Conservation (phyloP, 2,113 vertebrate species). For the Cygnus buccinator region DNA sequence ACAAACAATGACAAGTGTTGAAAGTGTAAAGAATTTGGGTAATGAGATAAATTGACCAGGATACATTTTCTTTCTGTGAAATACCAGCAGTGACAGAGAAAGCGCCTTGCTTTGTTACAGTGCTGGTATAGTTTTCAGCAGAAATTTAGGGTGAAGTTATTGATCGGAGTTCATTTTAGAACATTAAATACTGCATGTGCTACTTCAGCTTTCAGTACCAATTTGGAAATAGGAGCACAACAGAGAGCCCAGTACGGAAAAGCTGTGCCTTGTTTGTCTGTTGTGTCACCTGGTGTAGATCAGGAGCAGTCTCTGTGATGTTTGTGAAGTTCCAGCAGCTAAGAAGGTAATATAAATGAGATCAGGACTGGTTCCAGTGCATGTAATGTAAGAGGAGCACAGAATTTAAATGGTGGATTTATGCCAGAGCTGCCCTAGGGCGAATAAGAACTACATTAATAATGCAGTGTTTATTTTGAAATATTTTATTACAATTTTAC, state of each 20-base stretch:
- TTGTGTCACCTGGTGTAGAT: background rate
- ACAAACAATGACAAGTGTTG: constrained; percentile 23
- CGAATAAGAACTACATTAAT: constrained; percentile 77
- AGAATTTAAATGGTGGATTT: constrained; percentile 80
- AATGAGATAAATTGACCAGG: constrained; percentile 60
- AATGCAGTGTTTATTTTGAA: constrained; percentile 82
- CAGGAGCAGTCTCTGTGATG: background rate
- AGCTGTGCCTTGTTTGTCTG: background rate
- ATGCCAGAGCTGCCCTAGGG: constrained; percentile 71
- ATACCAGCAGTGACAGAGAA: background rate
- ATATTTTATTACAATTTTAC: constrained; percentile 82
- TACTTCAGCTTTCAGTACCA: background rate
- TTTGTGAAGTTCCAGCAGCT: background rate
- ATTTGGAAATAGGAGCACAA: constrained; percentile 39
- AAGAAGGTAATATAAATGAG: background rate
- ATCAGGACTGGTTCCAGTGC: background rate
- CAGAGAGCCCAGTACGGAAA: background rate
- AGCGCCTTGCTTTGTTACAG: constrained; percentile 7
- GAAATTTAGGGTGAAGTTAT: background rate
- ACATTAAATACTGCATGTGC: constrained; percentile 38
- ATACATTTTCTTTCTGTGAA: constrained; percentile 33
- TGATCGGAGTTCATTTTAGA: constrained; percentile 10
- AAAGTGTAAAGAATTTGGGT: constrained; percentile 13
- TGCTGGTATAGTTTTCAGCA: accelerated
- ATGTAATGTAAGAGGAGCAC: constrained; percentile 55